A percentile compares a stretch with the other conserved stretches of the same genome.
Conservation (phyloP, 2,888 invertebrate genomes). For the Drosophila quasianomalipes region DNA sequence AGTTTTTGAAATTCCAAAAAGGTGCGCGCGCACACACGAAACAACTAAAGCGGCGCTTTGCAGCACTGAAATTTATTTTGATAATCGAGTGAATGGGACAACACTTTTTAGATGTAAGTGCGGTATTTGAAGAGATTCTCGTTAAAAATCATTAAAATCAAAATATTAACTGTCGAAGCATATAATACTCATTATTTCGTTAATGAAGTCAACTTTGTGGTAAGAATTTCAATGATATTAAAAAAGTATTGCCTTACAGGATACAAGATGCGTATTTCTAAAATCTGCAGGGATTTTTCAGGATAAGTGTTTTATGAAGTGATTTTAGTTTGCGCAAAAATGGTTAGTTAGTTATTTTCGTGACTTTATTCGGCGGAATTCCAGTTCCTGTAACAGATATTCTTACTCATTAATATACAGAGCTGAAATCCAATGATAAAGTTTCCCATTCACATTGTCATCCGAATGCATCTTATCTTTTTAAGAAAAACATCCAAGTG, state of each 20-base stretch:
- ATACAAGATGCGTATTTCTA: neutral
- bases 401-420: neutral
- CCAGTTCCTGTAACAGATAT: neutral
- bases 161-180: no score
- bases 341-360: neutral
- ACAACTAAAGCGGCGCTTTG: neutral
- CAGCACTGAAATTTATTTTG: conserved; percentile 1
- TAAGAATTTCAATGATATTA: neutral
- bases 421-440: neutral
- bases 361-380: neutral
- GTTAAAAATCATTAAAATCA: neutral
- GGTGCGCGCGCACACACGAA: conserved; percentile 28
- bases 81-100: conserved; percentile 1
- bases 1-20: neutral
- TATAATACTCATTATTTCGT: neutral
- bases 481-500: conserved; percentile 26
- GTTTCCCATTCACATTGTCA: neutral
- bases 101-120: neutral
- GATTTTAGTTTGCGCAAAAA: neutral
- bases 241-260: neutral
- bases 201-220: neutral
- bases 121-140: neutral
- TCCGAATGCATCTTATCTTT: conserved; percentile 3
- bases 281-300: neutral
- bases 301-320: neutral